Percentiles rank a stretch among this genome's conserved stretches.
Conservation (phyloP, 2,797 vertebrate species). For the Odontamblyopus lacepedii region DNA sequence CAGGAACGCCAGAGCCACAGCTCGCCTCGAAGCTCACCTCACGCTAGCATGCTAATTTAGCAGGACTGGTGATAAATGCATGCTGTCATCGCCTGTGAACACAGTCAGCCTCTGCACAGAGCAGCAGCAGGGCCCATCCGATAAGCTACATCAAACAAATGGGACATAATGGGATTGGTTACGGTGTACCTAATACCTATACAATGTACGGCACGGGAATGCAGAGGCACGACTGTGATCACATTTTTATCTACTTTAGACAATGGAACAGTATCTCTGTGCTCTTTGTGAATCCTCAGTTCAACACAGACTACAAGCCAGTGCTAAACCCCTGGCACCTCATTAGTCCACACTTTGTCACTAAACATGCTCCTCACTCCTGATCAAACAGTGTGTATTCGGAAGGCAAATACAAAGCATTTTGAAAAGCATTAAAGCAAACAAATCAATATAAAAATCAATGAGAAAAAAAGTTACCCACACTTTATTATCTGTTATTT, state of each 20-base stretch:
- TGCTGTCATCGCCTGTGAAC: slow-evolving; percentile 59
- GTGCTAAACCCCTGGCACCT: slow-evolving; percentile 41
- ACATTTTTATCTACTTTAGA: slow-evolving; percentile 18
- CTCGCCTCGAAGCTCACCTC: slow-evolving; percentile 24
- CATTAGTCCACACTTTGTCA: slow-evolving; percentile 47
- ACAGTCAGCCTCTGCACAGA: slow-evolving; percentile 52
- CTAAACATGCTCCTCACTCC: slow-evolving; percentile 13
- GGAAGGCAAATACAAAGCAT: slow-evolving; percentile 3
- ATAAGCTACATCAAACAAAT: slow-evolving; percentile 59
- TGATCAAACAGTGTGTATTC: neutral
- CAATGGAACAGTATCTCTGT: slow-evolving; percentile 13
- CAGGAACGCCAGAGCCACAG: slow-evolving; percentile 47
- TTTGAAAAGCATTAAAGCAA: slow-evolving; percentile 14
- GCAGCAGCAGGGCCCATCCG: slow-evolving; percentile 36
- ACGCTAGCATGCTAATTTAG: slow-evolving; percentile 66
- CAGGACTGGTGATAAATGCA: slow-evolving; percentile 63
- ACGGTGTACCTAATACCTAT: slow-evolving; percentile 25
- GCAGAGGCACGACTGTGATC: slow-evolving; percentile 1
- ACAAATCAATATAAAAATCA: slow-evolving; percentile 1
- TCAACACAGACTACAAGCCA: slow-evolving; percentile 18
- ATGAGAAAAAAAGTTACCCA: no score
- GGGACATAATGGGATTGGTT: slow-evolving; percentile 31
- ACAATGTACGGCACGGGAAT: slow-evolving; percentile 1
- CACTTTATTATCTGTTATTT: no score
- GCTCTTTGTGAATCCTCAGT: neutral